Conservation (phyloP, 2,797 vertebrate genomes). For the Cyprinella venusta region DNA sequence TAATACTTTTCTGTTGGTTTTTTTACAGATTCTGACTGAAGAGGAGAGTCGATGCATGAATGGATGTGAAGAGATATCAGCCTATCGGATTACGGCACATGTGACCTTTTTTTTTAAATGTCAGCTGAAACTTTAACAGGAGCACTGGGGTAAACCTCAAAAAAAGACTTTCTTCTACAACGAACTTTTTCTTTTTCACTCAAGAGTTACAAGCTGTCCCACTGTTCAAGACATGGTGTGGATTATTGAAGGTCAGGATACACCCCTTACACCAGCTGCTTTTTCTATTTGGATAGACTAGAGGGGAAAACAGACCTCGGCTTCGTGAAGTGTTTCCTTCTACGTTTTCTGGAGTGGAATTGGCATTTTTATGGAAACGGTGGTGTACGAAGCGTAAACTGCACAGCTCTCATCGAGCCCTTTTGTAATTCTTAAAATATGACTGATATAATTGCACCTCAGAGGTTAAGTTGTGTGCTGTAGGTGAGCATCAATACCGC, state of each 20-base stretch:
- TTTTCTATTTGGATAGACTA: conserved; percentile 29
- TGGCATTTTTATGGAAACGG: conserved; percentile 30
- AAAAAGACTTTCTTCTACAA: conserved; percentile 21
- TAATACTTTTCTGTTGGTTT: conserved; percentile 19
- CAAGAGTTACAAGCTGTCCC: conserved; percentile 6
- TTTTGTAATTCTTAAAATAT: conserved; percentile 53
- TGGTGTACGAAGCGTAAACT: conserved; percentile 61
- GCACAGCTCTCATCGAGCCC: conserved; percentile 66
- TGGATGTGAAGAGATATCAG: conserved; percentile 22
- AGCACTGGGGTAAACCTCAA: conserved; percentile 67
- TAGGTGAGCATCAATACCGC: conserved; percentile 75
- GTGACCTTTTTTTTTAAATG: conserved; percentile 66
- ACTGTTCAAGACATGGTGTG: neutral
- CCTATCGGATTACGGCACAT: conserved; percentile 61
- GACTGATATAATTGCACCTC: conserved; percentile 42
- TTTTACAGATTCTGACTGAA: conserved; percentile 58
- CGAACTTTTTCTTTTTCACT: conserved; percentile 7
- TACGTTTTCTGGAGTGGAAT: conserved; percentile 43
- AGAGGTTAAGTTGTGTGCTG: conserved; percentile 54
- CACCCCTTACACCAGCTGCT: conserved; percentile 56
- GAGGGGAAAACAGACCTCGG: neutral
- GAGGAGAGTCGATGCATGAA: conserved; percentile 7
- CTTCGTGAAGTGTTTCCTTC: neutral
- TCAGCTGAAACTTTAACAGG: conserved; percentile 71
- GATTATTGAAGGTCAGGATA: conserved; percentile 19